Conservation (phyloP, 2,797 vertebrate genomes). For the Nannoperca australis region DNA sequence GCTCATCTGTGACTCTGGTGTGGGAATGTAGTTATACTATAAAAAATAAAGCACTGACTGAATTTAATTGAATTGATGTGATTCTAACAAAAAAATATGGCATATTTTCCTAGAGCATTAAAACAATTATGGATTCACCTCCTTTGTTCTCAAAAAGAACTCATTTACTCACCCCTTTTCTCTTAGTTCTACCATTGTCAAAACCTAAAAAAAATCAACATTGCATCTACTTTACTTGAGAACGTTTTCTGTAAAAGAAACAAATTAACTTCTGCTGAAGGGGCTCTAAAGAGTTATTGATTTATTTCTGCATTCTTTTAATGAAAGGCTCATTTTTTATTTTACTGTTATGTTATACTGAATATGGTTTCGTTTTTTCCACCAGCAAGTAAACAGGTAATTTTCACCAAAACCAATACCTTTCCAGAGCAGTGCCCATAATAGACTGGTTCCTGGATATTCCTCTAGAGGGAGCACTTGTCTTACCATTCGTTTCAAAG, state of each 20-base stretch:
- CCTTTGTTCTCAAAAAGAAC: background rate
- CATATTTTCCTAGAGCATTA: background rate
- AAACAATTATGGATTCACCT: background rate
- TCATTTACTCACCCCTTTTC: background rate
- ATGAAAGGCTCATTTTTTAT: background rate
- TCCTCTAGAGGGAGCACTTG: slow-evolving; percentile 66
- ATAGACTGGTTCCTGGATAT: background rate
- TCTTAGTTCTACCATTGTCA: background rate
- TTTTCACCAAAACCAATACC: background rate
- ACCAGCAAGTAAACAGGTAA: background rate
- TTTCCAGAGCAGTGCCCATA: background rate
- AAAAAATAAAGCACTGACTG: too few relatives aligned
- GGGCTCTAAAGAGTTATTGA: background rate
- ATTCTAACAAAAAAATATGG: background rate
- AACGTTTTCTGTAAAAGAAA: background rate
- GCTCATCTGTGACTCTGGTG: background rate
- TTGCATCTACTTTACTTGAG: background rate
- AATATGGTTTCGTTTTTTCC: background rate
- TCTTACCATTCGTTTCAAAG: background rate
- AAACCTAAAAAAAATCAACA: background rate
- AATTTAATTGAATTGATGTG: background rate
- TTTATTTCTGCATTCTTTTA: background rate
- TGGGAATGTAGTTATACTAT: too few relatives aligned
- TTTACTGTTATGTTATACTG: background rate
- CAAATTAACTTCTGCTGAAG: background rate